A percentile compares a stretch with the other conserved stretches of the same genome.
These are phyloP conservation scores for Deroplatys truncata DNA, from an alignment of 2,888 invertebrate species.

Conservation along the genomic window DNA sequence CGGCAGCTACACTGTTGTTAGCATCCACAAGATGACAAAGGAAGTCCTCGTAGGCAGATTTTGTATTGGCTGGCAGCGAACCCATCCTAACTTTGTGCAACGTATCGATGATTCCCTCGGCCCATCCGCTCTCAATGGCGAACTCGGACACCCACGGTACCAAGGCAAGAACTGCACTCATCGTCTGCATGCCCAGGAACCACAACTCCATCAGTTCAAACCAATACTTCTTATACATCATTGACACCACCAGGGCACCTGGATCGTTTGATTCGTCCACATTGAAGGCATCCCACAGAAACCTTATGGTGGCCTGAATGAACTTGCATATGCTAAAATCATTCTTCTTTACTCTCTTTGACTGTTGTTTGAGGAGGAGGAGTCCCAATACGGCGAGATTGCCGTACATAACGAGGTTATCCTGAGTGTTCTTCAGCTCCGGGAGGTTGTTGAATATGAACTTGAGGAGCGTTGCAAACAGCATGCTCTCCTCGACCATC, in stretches of 20 bases:
- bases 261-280: conserved; percentile 85
- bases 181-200: conserved; percentile 92
- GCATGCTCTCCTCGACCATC: conserved; percentile 69
- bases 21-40: conserved; percentile 79
- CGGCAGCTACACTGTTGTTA: conserved; percentile 66
- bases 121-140: conserved; percentile 91
- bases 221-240: conserved; percentile 84
- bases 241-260: conserved; percentile 74
- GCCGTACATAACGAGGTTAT: conserved; percentile 80
- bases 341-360: conserved; percentile 78
- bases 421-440: conserved; percentile 75
- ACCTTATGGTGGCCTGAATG: conserved; percentile 83
- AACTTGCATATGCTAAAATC: conserved; percentile 86
- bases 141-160: conserved; percentile 89
- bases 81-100: conserved; percentile 79
- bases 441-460: conserved; percentile 82
- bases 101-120: conserved; percentile 78
- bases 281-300: conserved; percentile 89
- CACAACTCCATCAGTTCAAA: conserved; percentile 85
- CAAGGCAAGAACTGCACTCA: conserved; percentile 73
- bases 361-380: conserved; percentile 76
- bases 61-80: conserved; percentile 75
- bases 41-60: conserved; percentile 88
- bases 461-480: conserved; percentile 76
- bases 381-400: conserved; percentile 80